Evolutionary conservation across 1,140 invertebrate genomes (phyloP).

Genomic region (Centruroides vittatus): DNA sequence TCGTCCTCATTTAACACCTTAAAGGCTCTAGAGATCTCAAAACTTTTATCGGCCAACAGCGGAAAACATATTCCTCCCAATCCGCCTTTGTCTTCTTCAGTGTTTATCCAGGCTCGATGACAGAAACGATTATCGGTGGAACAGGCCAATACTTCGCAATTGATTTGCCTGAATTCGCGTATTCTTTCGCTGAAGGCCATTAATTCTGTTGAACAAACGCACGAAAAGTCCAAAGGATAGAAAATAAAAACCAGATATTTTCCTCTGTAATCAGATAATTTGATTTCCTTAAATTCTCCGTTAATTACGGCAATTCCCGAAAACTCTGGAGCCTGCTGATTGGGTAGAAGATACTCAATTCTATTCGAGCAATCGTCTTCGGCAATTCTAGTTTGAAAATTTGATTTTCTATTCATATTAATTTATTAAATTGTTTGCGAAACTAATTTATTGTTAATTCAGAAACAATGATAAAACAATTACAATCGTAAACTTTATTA

Average conservation of each 20-base stretch:
- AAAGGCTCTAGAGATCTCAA: conserved; percentile 30
- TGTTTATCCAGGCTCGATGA: conserved; percentile 34
- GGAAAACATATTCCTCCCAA: conserved; percentile 33
- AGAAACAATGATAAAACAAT: too few relatives aligned
- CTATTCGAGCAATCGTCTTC: too few relatives aligned
- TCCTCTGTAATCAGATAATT: conserved; percentile 71
- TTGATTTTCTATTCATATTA: neutral
- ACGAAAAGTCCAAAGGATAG: conserved; percentile 88
- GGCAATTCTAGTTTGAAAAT: conserved; percentile 6
- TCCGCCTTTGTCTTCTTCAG: conserved; percentile 29
- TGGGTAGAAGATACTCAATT: too few relatives aligned
- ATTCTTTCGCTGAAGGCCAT: conserved; percentile 38
- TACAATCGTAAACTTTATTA: too few relatives aligned
- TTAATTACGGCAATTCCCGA: conserved; percentile 75
- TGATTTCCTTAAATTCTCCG: conserved; percentile 80
- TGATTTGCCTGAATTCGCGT: conserved; percentile 34
- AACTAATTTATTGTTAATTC: too few relatives aligned
- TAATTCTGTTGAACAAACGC: conserved; percentile 42
- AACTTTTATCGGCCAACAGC: conserved; percentile 33
- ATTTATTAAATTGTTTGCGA: too few relatives aligned
- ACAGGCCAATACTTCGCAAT: conserved; percentile 29
- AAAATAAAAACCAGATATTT: conserved; percentile 96
- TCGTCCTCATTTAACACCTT: conserved; percentile 30
- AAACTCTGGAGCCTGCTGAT: conserved; percentile 72
- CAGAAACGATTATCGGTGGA: conserved; percentile 36